Conservation (phyloP, 2,797 vertebrate genomes). For the Natrix natrix region DNA sequence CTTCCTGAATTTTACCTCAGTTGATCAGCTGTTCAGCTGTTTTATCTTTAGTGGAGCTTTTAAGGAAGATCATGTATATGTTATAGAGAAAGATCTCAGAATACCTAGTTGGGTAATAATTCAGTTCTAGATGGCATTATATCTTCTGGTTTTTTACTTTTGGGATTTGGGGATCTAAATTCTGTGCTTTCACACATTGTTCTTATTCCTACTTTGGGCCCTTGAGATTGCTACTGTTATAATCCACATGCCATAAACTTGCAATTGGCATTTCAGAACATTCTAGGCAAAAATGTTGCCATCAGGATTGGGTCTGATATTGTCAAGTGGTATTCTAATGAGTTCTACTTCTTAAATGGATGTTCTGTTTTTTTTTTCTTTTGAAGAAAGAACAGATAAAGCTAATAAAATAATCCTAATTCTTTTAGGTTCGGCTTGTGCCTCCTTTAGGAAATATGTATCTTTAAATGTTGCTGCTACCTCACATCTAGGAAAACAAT, state of each 20-base stretch:
- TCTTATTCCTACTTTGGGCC: background rate
- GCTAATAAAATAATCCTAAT: background rate
- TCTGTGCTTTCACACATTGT: background rate
- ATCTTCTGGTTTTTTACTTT: background rate
- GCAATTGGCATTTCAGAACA: background rate
- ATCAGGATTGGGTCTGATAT: background rate
- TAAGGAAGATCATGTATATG: background rate
- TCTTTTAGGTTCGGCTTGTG: background rate
- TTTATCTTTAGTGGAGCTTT: background rate
- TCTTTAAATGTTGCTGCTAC: background rate
- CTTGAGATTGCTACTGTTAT: background rate
- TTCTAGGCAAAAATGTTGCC: background rate
- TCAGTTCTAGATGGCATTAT: background rate
- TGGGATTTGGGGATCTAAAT: background rate
- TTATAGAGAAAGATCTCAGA: background rate
- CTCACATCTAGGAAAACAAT: background rate
- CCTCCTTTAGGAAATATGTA: background rate
- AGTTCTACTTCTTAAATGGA: background rate
- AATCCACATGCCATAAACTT: background rate
- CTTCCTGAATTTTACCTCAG: background rate
- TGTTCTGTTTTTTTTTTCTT: background rate
- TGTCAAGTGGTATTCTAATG: background rate
- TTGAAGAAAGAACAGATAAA: background rate
- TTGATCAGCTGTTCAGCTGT: background rate
- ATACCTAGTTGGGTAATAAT: background rate